These are phyloP conservation scores for Pristiophorus japonicus DNA, from an alignment of 2,113 vertebrate genomes.

Conservation along the genomic window DNA sequence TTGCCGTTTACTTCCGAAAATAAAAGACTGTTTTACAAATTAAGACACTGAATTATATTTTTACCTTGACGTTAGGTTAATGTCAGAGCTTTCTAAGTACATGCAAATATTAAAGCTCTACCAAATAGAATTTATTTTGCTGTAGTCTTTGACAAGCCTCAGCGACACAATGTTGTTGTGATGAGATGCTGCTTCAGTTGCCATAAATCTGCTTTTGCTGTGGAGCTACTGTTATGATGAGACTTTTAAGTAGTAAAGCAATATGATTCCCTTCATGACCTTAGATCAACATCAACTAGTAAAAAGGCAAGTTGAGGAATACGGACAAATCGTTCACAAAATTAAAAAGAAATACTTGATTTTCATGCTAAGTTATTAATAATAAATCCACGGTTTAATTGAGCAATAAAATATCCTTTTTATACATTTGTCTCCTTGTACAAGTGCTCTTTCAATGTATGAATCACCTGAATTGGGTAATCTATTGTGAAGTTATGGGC, in stretches of 20 bases:
- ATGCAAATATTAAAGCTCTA: not conserved
- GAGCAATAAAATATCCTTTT: constrained; percentile 21
- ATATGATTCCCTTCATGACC: not conserved
- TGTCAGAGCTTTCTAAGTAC: not conserved
- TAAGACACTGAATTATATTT: not conserved
- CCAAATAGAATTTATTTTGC: not conserved
- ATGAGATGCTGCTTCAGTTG: no score
- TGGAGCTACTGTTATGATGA: not conserved
- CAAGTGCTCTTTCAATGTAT: not conserved
- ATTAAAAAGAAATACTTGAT: not conserved
- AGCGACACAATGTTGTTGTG: no score
- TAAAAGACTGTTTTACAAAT: constrained; percentile 9
- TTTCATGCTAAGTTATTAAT: not conserved
- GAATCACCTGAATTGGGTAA: constrained; percentile 26
- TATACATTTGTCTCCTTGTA: not conserved
- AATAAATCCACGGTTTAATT: not conserved
- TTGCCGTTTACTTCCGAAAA: not conserved
- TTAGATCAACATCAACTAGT: not conserved
- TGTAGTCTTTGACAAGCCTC: not conserved
- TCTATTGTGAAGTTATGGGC: not conserved
- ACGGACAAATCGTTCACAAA: not conserved
- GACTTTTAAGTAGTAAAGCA: not conserved
- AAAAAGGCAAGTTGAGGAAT: not conserved
- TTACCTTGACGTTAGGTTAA: not conserved
- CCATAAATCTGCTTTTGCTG: not conserved